Conservation (phyloP, 2,888 invertebrate genomes). For the Dugesia japonica region DNA sequence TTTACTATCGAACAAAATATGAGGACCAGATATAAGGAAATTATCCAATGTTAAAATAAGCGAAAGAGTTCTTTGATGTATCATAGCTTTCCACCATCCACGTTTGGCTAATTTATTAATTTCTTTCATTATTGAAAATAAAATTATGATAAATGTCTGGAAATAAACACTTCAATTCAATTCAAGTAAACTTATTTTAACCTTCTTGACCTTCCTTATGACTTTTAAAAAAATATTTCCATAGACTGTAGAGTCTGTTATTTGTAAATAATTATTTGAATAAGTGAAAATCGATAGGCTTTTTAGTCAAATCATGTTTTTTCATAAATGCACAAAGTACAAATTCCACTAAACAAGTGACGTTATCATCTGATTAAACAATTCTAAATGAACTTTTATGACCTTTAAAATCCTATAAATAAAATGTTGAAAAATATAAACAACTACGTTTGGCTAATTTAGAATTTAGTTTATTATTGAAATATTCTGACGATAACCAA, state of each 20-base stretch:
- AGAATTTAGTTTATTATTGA: too few relatives aligned
- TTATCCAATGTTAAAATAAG: background rate
- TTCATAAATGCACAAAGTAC: background rate
- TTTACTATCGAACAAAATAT: background rate
- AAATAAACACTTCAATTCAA: background rate
- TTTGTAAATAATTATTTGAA: background rate
- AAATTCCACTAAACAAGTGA: background rate
- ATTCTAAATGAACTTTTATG: background rate
- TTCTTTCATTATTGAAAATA: background rate
- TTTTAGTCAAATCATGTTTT: background rate
- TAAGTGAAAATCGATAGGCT: background rate
- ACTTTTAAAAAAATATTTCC: background rate
- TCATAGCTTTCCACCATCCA: constrained; percentile 1
- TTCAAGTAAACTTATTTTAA: background rate
- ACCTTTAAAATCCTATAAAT: background rate
- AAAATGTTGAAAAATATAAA: background rate
- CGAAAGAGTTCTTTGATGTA: background rate
- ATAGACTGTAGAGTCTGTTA: background rate
- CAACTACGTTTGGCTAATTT: background rate
- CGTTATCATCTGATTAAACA: background rate
- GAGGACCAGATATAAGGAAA: background rate
- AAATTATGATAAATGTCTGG: background rate
- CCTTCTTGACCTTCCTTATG: background rate
- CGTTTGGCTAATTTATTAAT: background rate
- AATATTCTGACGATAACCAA: too few relatives aligned